A percentile compares a stretch with the other conserved stretches of the same genome.
These are phyloP conservation scores for Agrochola macilenta DNA, from an alignment of 2,888 invertebrate species.

Conservation along the genomic window DNA sequence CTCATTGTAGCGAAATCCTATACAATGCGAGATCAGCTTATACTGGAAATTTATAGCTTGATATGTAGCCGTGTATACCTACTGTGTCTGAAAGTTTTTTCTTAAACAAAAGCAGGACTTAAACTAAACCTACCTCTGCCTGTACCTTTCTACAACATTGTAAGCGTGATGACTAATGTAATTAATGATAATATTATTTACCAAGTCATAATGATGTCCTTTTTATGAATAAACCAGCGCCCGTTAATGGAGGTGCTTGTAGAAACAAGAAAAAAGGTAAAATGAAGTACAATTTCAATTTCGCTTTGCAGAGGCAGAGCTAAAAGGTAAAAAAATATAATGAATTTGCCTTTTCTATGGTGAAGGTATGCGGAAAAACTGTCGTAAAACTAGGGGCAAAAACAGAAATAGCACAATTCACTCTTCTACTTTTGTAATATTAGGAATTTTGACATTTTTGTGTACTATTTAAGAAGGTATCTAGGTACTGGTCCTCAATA, in stretches of 20 bases:
- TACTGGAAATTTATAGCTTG: too few relatives aligned
- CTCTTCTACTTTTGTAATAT: neutral
- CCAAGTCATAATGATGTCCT: neutral
- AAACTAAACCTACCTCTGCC: too few relatives aligned
- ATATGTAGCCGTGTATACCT: too few relatives aligned
- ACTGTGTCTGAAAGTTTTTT: neutral
- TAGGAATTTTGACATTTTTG: neutral
- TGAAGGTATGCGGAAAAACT: constrained; percentile 21
- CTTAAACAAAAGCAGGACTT: neutral
- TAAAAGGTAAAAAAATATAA: constrained; percentile 41
- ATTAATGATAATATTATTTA: constrained; percentile 8
- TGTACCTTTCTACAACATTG: too few relatives aligned
- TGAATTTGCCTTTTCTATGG: constrained; percentile 43
- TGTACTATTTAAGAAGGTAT: neutral
- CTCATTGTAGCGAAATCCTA: too few relatives aligned
- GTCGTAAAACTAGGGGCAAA: constrained; percentile 20
- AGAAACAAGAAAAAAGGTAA: constrained; percentile 21
- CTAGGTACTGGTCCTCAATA: neutral
- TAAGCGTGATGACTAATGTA: neutral
- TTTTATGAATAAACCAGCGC: constrained; percentile 17
- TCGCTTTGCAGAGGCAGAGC: constrained; percentile 22
- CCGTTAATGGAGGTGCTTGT: neutral
- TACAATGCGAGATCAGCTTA: too few relatives aligned
- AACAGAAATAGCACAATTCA: constrained; percentile 24
- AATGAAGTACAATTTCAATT: constrained; percentile 58